These are phyloP conservation scores for Aldrovandia affinis DNA, from an alignment of 2,797 vertebrate species.

Conservation along the genomic window DNA sequence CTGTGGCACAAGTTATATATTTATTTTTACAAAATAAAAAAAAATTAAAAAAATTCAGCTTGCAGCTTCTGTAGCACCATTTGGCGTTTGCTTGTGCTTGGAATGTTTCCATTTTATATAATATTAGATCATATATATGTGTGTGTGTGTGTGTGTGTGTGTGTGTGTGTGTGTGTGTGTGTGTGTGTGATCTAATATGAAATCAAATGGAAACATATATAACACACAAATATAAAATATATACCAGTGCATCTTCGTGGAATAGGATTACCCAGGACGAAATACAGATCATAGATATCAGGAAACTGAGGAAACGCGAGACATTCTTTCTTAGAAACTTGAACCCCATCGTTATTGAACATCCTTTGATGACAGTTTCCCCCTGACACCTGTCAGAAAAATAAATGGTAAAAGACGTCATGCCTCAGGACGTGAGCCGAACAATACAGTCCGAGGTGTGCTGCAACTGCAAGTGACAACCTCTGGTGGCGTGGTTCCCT, in stretches of 20 bases:
- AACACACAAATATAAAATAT: too few species aligned
- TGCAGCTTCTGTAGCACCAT: background rate
- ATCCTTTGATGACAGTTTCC: background rate
- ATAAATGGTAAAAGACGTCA: too few species aligned
- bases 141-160: too few species aligned
- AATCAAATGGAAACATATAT: too few species aligned
- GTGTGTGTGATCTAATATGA: too few species aligned
- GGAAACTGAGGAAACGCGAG: constrained; percentile 55
- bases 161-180: too few species aligned
- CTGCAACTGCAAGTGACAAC: background rate
- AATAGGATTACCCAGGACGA: background rate
- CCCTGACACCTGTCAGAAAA: too few species aligned
- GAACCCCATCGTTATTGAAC: background rate
- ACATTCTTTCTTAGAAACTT: background rate
- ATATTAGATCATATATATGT: background rate
- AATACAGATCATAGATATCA: background rate
- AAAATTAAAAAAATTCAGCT: constrained; percentile 33
- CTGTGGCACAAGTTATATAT: constrained; percentile 42
- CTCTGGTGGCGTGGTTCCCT: too few species aligned
- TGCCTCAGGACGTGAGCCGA: background rate
- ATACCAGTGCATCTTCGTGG: too few species aligned
- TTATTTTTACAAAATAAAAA: too few species aligned
- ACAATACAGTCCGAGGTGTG: constrained; percentile 27
- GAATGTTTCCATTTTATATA: background rate
- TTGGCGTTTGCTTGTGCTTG: background rate